Evolutionary conservation across 2,888 invertebrate species (phyloP).

Genomic region (Lepidocyrtoides sp.): DNA sequence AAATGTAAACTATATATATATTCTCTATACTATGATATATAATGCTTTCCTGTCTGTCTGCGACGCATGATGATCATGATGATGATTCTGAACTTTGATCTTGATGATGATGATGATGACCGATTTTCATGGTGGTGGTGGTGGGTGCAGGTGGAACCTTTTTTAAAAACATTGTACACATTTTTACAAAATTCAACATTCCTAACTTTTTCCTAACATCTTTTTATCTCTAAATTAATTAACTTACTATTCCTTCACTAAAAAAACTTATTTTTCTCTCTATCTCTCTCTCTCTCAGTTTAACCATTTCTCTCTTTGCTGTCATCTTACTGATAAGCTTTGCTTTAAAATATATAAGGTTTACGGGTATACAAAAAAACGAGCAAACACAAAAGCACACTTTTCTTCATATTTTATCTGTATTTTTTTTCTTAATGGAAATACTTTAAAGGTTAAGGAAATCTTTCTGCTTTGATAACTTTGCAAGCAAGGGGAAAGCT

Average conservation of each 20-base stretch:
- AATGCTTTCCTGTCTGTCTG: slow-evolving; percentile 77
- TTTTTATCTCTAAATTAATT: slow-evolving; percentile 1
- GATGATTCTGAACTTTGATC: slow-evolving; percentile 57
- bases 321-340: slow-evolving; percentile 35
- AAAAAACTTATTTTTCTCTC: neutral
- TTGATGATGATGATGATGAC: slow-evolving; percentile 39
- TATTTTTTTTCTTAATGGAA: slow-evolving; percentile 15
- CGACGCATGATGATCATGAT: slow-evolving; percentile 53
- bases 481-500: slow-evolving; percentile 63
- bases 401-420: neutral
- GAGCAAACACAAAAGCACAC: slow-evolving; percentile 79
- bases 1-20: slow-evolving; percentile 8
- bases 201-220: slow-evolving; percentile 32
- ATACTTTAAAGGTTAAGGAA: neutral
- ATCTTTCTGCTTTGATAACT: neutral
- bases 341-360: slow-evolving; percentile 39
- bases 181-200: slow-evolving; percentile 35
- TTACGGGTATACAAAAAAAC: slow-evolving; percentile 57
- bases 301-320: slow-evolving; percentile 21
- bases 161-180: slow-evolving; percentile 38
- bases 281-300: slow-evolving; percentile 31
- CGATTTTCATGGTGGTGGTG: neutral
- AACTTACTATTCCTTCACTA: slow-evolving; percentile 37
- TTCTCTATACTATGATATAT: slow-evolving; percentile 14
- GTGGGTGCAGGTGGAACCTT: slow-evolving; percentile 59